Evolutionary conservation across 2,113 vertebrate genomes (phyloP).

Genomic region (Cryptomyrus ogoouensis): DNA sequence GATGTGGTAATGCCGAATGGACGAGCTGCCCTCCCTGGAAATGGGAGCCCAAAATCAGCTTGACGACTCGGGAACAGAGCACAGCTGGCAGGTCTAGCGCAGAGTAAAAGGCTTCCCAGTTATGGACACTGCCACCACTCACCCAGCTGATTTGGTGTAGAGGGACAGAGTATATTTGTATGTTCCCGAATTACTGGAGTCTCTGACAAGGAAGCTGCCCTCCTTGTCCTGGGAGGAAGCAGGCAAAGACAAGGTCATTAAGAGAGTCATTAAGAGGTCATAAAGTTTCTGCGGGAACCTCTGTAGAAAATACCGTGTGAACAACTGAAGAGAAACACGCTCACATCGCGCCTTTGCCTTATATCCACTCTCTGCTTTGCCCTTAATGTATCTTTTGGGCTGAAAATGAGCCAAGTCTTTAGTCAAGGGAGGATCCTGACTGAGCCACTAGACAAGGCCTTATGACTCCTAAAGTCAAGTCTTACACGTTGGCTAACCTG

Average conservation of each 20-base stretch:
- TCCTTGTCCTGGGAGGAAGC: conserved; percentile 82
- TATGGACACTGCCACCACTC: conserved; percentile 38
- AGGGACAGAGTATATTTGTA: conserved; percentile 90
- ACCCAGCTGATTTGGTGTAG: conserved; percentile 80
- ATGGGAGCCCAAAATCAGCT: not conserved
- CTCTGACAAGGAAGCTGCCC: conserved; percentile 86
- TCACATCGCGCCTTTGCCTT: not conserved
- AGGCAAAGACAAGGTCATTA: conserved; percentile 10
- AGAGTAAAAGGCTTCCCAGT: not conserved
- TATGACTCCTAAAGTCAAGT: not conserved
- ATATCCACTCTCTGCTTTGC: not conserved
- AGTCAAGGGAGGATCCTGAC: not conserved
- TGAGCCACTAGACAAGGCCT: not conserved
- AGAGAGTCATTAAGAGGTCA: no score
- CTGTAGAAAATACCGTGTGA: not conserved
- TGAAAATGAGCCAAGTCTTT: not conserved
- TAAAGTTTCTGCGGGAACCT: not conserved
- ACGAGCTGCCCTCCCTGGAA: conserved; percentile 63
- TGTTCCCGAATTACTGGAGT: conserved; percentile 78
- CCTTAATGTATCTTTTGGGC: not conserved
- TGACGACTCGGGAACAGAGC: not conserved
- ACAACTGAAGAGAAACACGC: not conserved
- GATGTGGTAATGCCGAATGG: conserved; percentile 79
- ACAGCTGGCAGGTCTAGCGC: not conserved
- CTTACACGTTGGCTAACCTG: not conserved